Base-by-base conservation (phyloP, 1,140 invertebrate species). In the Musca domestica region DNA sequence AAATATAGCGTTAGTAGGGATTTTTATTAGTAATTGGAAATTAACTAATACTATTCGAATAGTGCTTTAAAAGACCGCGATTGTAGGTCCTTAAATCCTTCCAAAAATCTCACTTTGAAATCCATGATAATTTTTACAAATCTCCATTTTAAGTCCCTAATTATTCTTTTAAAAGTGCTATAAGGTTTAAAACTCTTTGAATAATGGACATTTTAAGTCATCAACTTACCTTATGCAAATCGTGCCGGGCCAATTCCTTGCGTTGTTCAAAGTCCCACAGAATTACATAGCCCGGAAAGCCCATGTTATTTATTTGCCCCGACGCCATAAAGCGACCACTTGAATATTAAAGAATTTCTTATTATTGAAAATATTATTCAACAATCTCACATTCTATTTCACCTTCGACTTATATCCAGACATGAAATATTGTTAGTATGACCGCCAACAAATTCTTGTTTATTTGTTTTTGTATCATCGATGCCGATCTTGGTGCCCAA, bases 231-330 rank as follows among this genome's bases (percentile, higher is more conserved):
- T 94, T 95, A 80, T 98, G 95, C 12, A 94, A 83, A 79, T 91
- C 89, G 80, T 95, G 88, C 64, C 86, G 88, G 0, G 86, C 84
- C 49, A 91, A 80, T 52, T 88, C 78, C 34, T 81, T 83, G 68
- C 85, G 86, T 48, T 84, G 85, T 7, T 88, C 84, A 75, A 91
- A 96, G 76, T 95, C 88, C 94, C 95, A 98, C 17, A 98, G 79
- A 71, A 95, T 94, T 0, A 94, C 90, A 69, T 86, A 86, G 5
- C 94, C 91, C 86, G 93, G 94, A 77, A 95, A 96, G 6, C 94
- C 95, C 78, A 94, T 92, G 74, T 95, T 90, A 76, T 92, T 96
- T 12, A 92, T 87, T 82, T 96, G 93, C 0, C 95, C 95, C 10
- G 94, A 94, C 20, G 92, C 95, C 41, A 97, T 82, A 73, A 89